A percentile compares a stretch with the other conserved stretches of the same genome.
Evolutionary conservation across 2,888 invertebrate species (phyloP).

Genomic region (Venustoraphidia nigricollis): DNA sequence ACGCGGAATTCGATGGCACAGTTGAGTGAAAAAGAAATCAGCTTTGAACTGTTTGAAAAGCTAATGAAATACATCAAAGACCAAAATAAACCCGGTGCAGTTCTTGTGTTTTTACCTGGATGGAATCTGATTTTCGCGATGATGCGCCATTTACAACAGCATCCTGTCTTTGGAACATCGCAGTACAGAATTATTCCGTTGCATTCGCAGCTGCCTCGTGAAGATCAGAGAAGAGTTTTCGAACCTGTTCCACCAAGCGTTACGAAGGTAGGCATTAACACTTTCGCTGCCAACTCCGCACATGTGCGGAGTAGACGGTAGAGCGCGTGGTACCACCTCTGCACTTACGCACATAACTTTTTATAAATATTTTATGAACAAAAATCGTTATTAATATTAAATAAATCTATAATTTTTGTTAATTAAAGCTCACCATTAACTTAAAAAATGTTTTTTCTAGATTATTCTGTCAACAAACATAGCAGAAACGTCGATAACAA

Average conservation of each 20-base stretch:
- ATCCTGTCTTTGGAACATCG: slow-evolving; percentile 38
- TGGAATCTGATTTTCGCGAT: slow-evolving; percentile 94
- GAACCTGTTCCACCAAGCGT: slow-evolving; percentile 68
- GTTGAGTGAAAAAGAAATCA: slow-evolving; percentile 80
- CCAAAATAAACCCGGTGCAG: slow-evolving; percentile 60
- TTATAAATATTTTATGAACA: too few species aligned
- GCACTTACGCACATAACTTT: too few species aligned
- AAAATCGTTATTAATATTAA: too few species aligned
- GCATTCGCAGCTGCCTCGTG: slow-evolving; percentile 93
- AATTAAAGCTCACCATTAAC: too few species aligned
- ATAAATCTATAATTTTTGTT: too few species aligned
- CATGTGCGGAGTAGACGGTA: too few species aligned
- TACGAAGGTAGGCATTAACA: slow-evolving; percentile 48
- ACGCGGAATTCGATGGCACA: slow-evolving; percentile 57
- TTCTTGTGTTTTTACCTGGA: slow-evolving; percentile 87
- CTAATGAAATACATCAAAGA: slow-evolving; percentile 48
- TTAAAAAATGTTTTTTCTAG: slow-evolving; percentile 26
- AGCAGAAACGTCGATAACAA: slow-evolving; percentile 96
- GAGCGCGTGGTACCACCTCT: too few species aligned
- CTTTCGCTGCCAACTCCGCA: too few species aligned
- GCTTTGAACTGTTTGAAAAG: slow-evolving; percentile 82
- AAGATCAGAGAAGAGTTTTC: slow-evolving; percentile 90
- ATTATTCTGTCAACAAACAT: slow-evolving; percentile 96
- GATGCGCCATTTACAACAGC: slow-evolving; percentile 68
- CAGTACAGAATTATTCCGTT: slow-evolving; percentile 73